Percentiles rank a stretch among this genome's conserved stretches.
These are phyloP conservation scores for Entomobrya proxima DNA, from an alignment of 2,888 invertebrate species.

Conservation along the genomic window DNA sequence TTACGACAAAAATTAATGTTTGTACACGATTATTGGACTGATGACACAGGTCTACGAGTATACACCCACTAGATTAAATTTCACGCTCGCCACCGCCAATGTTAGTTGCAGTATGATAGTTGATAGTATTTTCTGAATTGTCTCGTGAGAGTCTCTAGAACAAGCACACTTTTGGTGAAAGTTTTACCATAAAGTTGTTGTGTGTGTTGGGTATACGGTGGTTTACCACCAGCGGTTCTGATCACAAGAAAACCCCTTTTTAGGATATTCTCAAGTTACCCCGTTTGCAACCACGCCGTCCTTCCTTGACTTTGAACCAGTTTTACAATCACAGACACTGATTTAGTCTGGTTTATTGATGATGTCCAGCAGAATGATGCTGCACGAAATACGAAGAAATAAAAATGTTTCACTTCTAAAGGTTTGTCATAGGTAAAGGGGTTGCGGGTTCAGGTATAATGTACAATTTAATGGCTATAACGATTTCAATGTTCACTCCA, in stretches of 20 bases:
- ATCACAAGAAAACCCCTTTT: no score
- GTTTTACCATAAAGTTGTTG: neutral
- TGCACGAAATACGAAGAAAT: neutral
- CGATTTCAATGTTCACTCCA: neutral
- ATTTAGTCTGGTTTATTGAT: neutral
- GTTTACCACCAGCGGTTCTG: neutral
- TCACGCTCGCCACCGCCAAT: no score
- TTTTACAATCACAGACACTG: neutral
- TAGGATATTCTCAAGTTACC: neutral
- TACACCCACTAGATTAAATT: no score
- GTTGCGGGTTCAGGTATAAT: neutral
- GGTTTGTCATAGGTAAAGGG: constrained; percentile 1
- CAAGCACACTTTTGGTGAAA: neutral
- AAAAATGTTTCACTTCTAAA: neutral
- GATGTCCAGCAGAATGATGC: neutral
- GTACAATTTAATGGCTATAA: neutral
- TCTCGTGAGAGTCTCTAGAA: neutral
- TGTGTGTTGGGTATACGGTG: neutral
- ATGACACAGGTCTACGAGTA: no score
- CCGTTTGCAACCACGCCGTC: neutral
- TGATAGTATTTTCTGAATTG: neutral
- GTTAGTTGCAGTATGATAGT: neutral
- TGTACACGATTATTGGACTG: no score
- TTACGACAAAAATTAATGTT: no score
- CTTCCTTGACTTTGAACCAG: constrained; percentile 43